A percentile compares a stretch with the other conserved stretches of the same genome.
Conservation (phyloP, 2,888 invertebrate genomes). For the Synergus laeviventris region DNA sequence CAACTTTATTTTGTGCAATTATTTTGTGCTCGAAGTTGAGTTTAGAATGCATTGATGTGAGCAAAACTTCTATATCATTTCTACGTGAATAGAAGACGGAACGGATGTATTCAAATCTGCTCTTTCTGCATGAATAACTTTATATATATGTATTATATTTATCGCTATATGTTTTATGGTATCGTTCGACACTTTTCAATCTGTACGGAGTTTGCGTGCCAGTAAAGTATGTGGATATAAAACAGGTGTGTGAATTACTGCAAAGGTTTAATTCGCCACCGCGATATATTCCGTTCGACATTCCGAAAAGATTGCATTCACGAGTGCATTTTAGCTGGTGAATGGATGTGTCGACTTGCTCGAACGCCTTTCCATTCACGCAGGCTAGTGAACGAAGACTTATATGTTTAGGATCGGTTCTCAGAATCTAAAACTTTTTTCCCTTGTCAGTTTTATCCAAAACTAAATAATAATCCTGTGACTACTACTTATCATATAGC, state of each 20-base stretch:
- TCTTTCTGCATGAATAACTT: conserved; percentile 26
- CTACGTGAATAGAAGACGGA: background rate
- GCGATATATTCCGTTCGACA: background rate
- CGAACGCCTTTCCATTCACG: conserved; percentile 22
- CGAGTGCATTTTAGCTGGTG: background rate
- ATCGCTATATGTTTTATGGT: conserved; percentile 14
- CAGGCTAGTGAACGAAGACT: background rate
- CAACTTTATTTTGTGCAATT: background rate
- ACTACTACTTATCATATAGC: too few species aligned
- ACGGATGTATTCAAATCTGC: conserved; percentile 17
- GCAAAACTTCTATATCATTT: conserved; percentile 12
- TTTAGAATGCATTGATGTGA: background rate
- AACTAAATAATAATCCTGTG: too few species aligned
- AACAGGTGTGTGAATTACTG: conserved; percentile 15
- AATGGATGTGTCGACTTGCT: conserved; percentile 15
- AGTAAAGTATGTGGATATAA: background rate
- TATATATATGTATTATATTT: conserved; percentile 9
- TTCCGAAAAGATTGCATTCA: conserved; percentile 13
- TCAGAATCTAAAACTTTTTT: background rate
- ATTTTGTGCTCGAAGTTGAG: background rate
- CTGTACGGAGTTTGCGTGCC: background rate
- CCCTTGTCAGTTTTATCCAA: background rate
- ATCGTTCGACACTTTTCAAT: conserved; percentile 12
- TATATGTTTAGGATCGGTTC: conserved; percentile 14
- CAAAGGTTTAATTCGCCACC: conserved; percentile 2